phyloP scores from a whole-genome alignment of 2,797 vertebrate species.

The Anableps anableps region DNA sequence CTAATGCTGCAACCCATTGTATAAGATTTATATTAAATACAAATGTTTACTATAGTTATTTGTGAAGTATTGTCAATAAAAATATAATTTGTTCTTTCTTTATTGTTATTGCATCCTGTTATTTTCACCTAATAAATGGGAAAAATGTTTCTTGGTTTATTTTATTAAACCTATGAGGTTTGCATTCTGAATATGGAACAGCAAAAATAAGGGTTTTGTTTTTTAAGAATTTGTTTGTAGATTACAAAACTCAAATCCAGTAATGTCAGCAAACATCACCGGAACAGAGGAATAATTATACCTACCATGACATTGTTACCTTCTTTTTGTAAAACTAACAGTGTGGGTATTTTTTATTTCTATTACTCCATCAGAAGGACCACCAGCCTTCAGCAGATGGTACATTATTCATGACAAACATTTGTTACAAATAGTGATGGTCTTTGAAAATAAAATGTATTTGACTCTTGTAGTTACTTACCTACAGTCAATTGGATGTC shows the following conservation, averaged over 20 bases:
- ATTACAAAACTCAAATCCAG: not conserved
- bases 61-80: not conserved
- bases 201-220: not conserved
- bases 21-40: no score
- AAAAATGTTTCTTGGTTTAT: not conserved
- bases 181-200: not conserved
- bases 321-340: not conserved
- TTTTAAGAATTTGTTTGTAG: not conserved
- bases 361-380: no score
- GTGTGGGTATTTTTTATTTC: not conserved
- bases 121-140: not conserved
- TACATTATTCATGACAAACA: not conserved
- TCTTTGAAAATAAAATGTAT: not conserved
- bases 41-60: not conserved
- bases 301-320: not conserved
- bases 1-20: not conserved
- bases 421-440: not conserved
- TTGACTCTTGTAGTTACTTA: not conserved
- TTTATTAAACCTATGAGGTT: not conserved
- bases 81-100: not conserved
- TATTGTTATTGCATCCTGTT: not conserved
- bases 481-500: not conserved
- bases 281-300: not conserved
- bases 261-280: no score
- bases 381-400: not conserved